Base-by-base conservation (phyloP, 2,888 invertebrate genomes). In the Pilophorus perplexus region DNA sequence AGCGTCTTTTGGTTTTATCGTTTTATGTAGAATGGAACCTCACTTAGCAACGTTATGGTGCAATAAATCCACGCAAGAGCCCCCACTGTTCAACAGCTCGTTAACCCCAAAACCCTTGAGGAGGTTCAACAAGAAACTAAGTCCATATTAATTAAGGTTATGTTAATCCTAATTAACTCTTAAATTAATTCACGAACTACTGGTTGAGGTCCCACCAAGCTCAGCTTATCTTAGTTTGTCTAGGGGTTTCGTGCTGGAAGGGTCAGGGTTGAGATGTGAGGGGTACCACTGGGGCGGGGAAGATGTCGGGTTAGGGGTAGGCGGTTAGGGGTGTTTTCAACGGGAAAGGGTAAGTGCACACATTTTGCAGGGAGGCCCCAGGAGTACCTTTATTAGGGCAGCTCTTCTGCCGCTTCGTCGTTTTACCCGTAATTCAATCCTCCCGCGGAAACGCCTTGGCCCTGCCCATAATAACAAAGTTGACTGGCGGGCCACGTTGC, bases 81-180 rank as follows among this genome's bases (percentile, higher is more conserved):
- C 46, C 46, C 46, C 23, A 14, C 46, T 22, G 46, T 23, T 46
- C 46, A 46, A 46, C 46, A 46, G 46, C 46, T 23, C 46, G 46
- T 46, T 46, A 46, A 46, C 33, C 33, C 33, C 33, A 6, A 6
- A 33, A 8, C 33, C 33, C 6, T 33, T 14, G 28, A 16, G 28
- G 52, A 18, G 28, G 27, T 14, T 28, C 28, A 28, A 28, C 52
- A 52, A 52, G 52, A 52, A 52, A 28, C 52, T 52, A 52, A 52
- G 52, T 52, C 52, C 52, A 52, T 52, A 52, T 52, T 52, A 52
- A 52, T 52, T 52, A 52, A 52, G 52, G 28, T 28, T 52, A 52
- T 52, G 52, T 52, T 52, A 52, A 52, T 52, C 52, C 28, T 52
- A 52, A 52, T 52, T 52, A 52, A 52, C 52, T 52, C 52, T 52